phyloP scores from a whole-genome alignment of 2,888 invertebrate genomes.

The Pammene aurita region DNA sequence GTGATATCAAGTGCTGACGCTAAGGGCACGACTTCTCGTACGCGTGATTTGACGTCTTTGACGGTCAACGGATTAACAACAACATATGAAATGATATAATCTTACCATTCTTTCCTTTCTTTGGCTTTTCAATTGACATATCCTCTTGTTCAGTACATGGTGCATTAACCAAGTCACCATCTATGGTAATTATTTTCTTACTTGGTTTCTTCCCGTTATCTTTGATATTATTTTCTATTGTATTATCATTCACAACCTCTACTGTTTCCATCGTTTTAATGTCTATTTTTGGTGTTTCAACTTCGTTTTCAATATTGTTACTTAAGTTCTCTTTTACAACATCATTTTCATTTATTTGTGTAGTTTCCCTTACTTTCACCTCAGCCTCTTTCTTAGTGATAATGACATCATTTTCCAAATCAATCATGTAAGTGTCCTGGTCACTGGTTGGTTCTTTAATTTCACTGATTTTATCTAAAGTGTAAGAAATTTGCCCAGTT shows the following conservation, averaged over 20 bases:
- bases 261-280: not conserved
- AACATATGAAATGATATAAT: too few relatives aligned
- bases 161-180: not conserved
- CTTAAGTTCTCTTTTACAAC: constrained; percentile 30
- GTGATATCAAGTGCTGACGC: too few relatives aligned
- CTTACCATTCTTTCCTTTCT: constrained; percentile 3
- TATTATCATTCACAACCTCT: not conserved
- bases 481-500: constrained; percentile 25
- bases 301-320: constrained; percentile 10
- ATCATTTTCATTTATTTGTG: not conserved
- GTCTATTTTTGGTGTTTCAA: not conserved
- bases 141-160: not conserved
- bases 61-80: too few relatives aligned
- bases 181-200: constrained; percentile 9
- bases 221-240: not conserved
- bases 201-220: not conserved
- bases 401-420: constrained; percentile 23
- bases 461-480: constrained; percentile 18
- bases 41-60: too few relatives aligned
- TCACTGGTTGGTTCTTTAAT: constrained; percentile 7
- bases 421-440: constrained; percentile 8
- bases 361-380: not conserved
- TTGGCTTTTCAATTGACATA: not conserved
- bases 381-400: constrained; percentile 1
- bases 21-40: too few relatives aligned